Conservation (phyloP, 2,888 invertebrate species). For the Drosophila neoperkinsi region DNA sequence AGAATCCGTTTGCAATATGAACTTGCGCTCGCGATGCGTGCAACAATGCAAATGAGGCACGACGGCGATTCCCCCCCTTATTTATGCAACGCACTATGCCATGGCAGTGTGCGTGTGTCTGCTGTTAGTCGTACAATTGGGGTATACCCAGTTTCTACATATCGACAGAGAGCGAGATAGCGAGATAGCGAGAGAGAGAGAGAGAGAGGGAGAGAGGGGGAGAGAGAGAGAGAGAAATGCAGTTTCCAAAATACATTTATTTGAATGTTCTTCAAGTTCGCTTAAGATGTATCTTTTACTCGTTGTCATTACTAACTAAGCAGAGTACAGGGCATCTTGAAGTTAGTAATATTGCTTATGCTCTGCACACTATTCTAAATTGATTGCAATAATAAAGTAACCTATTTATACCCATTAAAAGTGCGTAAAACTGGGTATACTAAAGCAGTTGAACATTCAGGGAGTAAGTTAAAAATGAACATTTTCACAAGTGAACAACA, state of each 20-base stretch:
- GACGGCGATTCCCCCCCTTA: neutral
- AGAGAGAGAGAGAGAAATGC: too few species aligned
- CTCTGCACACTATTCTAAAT: neutral
- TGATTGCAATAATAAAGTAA: slow-evolving; percentile 15
- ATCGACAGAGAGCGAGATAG: neutral
- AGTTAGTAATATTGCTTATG: neutral
- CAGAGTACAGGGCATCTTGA: too few species aligned
- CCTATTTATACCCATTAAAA: slow-evolving; percentile 7
- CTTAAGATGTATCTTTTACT: neutral
- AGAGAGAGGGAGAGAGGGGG: too few species aligned
- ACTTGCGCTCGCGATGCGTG: slow-evolving; percentile 9
- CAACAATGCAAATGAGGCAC: slow-evolving; percentile 8
- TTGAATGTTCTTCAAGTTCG: neutral
- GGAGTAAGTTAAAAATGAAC: neutral
- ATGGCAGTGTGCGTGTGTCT: neutral
- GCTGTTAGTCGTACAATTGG: neutral
- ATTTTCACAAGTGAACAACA: neutral
- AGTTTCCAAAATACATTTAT: neutral
- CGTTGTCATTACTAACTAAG: neutral
- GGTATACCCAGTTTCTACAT: neutral
- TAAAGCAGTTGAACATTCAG: neutral
- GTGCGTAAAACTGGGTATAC: neutral
- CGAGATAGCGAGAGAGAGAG: too few species aligned
- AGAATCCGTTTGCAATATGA: neutral
- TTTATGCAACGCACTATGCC: neutral